Evolutionary conservation across 2,113 vertebrate species (phyloP).

Genomic region (Rhodinocichla rosea): DNA sequence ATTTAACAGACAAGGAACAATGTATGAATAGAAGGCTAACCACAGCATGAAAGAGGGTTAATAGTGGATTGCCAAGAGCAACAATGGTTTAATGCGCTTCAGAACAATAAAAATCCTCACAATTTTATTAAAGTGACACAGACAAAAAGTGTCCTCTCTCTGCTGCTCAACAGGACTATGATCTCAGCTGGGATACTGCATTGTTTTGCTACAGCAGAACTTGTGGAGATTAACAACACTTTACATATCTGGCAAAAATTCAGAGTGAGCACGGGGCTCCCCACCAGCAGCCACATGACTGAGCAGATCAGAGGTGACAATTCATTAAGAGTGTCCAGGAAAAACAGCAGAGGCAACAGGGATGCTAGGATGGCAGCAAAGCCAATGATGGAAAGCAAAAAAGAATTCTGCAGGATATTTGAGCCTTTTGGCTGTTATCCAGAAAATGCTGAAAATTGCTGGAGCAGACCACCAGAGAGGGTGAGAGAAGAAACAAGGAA

Average conservation of each 20-base stretch:
- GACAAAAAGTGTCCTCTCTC: not conserved
- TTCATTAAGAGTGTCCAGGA: not conserved
- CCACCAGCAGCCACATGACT: not conserved
- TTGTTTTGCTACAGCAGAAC: not conserved
- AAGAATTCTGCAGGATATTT: not conserved
- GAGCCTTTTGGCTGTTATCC: not conserved
- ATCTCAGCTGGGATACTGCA: not conserved
- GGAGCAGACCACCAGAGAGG: not conserved
- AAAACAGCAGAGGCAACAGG: not conserved
- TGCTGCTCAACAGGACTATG: not conserved
- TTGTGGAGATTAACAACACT: not conserved
- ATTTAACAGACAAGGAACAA: slow-evolving; percentile 44
- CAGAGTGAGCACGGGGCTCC: not conserved
- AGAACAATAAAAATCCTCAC: slow-evolving; percentile 1
- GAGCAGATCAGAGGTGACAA: not conserved
- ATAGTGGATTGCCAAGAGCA: slow-evolving; percentile 40
- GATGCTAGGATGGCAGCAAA: not conserved
- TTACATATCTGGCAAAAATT: not conserved
- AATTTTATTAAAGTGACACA: slow-evolving; percentile 2
- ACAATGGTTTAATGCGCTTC: slow-evolving; percentile 17
- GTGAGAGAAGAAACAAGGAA: not conserved
- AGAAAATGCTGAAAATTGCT: not conserved
- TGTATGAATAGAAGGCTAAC: slow-evolving; percentile 41
- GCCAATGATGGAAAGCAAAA: not conserved
- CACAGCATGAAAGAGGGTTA: slow-evolving; percentile 52